Percentiles rank a stretch among this genome's conserved stretches.
These are phyloP conservation scores for Platalea minor DNA, from an alignment of 2,797 vertebrate species.

Conservation along the genomic window DNA sequence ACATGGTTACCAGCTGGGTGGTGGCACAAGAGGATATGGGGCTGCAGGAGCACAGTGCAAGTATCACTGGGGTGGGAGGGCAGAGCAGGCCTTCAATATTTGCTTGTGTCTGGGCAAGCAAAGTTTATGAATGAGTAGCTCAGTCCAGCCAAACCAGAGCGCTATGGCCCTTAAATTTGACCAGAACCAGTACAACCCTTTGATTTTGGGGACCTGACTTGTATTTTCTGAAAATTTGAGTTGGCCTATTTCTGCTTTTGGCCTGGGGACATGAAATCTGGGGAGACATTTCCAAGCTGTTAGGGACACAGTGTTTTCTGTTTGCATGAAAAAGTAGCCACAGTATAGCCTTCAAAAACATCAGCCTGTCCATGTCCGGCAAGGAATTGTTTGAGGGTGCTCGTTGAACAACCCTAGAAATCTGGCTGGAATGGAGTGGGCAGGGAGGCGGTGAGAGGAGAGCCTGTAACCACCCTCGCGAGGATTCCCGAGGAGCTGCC, in stretches of 20 bases:
- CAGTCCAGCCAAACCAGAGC: background rate
- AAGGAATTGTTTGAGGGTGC: background rate
- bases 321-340: background rate
- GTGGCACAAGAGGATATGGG: background rate
- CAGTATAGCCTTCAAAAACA: background rate
- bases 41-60: background rate
- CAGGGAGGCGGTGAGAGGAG: accelerated
- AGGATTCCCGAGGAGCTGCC: background rate
- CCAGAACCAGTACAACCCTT: background rate
- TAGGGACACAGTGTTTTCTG: background rate
- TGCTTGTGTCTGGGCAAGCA: background rate
- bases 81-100: background rate
- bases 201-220: background rate
- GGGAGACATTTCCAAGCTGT: background rate
- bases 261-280: background rate
- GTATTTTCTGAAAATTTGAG: background rate
- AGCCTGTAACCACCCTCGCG: background rate
- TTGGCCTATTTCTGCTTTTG: background rate
- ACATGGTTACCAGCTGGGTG: background rate
- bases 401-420: background rate
- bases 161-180: background rate
- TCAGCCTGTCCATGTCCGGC: accelerated
- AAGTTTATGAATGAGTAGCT: background rate
- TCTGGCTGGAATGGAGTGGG: background rate
- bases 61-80: background rate